A percentile compares a stretch with the other conserved stretches of the same genome.
Conservation (phyloP, 2,113 vertebrate species). For the Pygoscelis antarcticus region DNA sequence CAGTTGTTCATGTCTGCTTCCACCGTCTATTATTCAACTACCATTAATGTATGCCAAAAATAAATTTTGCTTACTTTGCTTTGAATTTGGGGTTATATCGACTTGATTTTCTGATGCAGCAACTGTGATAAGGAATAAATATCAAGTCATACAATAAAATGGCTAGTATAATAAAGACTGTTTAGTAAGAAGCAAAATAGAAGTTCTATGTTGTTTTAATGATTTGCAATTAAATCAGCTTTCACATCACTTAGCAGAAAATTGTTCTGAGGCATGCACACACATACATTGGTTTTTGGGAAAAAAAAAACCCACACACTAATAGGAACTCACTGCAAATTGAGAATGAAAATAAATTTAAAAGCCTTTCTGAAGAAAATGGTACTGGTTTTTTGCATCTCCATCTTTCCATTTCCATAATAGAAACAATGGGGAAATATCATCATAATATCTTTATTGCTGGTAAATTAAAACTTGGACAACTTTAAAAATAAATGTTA, state of each 20-base stretch:
- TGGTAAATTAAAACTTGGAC: not conserved
- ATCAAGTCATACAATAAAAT: not conserved
- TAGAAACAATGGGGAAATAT: not conserved
- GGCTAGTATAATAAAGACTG: not conserved
- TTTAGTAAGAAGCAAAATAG: not conserved
- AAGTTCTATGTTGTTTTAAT: not conserved
- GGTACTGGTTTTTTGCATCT: not conserved
- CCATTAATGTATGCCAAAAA: not conserved
- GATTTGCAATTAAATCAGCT: not conserved
- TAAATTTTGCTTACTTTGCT: conserved; percentile 28
- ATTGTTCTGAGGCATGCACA: not conserved
- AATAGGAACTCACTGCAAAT: not conserved
- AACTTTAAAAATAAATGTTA: not conserved
- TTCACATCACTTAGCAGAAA: not conserved
- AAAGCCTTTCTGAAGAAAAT: not conserved
- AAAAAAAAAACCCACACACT: not conserved
- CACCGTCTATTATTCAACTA: not conserved
- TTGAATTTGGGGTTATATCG: conserved; percentile 7
- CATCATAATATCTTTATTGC: not conserved
- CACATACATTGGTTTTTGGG: not conserved
- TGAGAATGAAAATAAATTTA: not conserved
- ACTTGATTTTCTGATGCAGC: not conserved
- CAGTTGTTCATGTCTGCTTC: not conserved
- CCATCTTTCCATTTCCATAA: not conserved
- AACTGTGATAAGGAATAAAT: not conserved